Percentiles rank a stretch among this genome's conserved stretches.
Conservation (phyloP, 2,888 invertebrate genomes). For the Tanypteryx hageni region DNA sequence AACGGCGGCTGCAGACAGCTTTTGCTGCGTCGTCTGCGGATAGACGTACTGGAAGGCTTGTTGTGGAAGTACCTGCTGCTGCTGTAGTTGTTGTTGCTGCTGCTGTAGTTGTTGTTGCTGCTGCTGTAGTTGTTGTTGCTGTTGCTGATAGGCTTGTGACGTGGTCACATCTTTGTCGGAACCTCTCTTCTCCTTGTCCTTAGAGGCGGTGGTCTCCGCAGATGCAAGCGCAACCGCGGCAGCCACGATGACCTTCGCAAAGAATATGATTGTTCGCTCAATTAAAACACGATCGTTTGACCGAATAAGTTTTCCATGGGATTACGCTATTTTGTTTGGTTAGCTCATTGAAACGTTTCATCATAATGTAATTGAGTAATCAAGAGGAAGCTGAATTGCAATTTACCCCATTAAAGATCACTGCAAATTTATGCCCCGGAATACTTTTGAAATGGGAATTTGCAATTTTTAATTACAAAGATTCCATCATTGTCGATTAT, state of each 20-base stretch:
- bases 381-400: too few relatives aligned
- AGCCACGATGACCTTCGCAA: slow-evolving; percentile 26
- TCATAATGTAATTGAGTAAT: too few relatives aligned
- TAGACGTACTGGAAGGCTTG: slow-evolving; percentile 23
- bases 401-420: too few relatives aligned
- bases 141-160: slow-evolving; percentile 1
- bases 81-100: neutral
- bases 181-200: slow-evolving; percentile 43
- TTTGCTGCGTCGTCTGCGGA: neutral
- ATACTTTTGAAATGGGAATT: too few relatives aligned
- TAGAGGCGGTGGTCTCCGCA: neutral
- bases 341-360: too few relatives aligned
- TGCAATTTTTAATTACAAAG: too few relatives aligned
- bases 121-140: neutral
- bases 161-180: neutral
- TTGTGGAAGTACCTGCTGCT: neutral
- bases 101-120: neutral
- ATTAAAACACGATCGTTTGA: neutral
- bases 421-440: too few relatives aligned
- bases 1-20: neutral
- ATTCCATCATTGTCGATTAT: too few relatives aligned
- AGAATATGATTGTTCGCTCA: neutral
- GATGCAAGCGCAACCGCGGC: neutral
- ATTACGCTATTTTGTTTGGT: too few relatives aligned
- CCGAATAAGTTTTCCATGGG: too few relatives aligned